Conservation (phyloP, 2,113 vertebrate species). For the Anser cygnoides region DNA sequence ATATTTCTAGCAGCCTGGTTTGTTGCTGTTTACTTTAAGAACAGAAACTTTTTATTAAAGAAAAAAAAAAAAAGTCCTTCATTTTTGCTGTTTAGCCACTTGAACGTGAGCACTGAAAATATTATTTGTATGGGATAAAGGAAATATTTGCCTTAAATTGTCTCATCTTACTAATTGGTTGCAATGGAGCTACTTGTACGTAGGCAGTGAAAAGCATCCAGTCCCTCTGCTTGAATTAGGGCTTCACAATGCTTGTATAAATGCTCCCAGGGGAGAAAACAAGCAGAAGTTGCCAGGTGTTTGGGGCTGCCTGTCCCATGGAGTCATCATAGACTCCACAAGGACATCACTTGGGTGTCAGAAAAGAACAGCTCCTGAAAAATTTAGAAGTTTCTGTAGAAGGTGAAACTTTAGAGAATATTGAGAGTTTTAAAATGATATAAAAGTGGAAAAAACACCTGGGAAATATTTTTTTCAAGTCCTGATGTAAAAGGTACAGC, state of each 20-base stretch:
- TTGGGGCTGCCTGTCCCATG: not conserved
- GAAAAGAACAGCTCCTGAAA: not conserved
- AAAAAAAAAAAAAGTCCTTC: not conserved
- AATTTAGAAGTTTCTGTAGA: not conserved
- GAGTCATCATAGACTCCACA: not conserved
- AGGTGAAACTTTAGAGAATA: not conserved
- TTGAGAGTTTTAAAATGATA: not conserved
- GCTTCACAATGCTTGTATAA: not conserved
- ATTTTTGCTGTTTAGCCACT: not conserved
- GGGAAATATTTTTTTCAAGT: not conserved
- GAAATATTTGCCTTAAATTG: slow-evolving; percentile 19
- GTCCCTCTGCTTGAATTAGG: not conserved
- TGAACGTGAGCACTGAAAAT: slow-evolving; percentile 37
- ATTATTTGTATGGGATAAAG: slow-evolving; percentile 2
- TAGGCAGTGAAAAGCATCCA: not conserved
- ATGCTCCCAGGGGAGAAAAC: not conserved
- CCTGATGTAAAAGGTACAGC: not conserved
- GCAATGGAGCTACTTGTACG: not conserved
- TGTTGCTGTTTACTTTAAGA: not conserved
- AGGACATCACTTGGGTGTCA: not conserved
- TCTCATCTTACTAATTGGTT: slow-evolving; percentile 21
- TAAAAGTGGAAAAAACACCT: not conserved
- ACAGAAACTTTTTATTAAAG: not conserved
- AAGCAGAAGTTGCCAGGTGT: not conserved
- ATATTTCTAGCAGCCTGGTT: not conserved